Percentiles rank a stretch among this genome's conserved stretches.
phyloP scores from a whole-genome alignment of 2,797 vertebrate genomes.

The Acrossocheilus fasciatus region DNA sequence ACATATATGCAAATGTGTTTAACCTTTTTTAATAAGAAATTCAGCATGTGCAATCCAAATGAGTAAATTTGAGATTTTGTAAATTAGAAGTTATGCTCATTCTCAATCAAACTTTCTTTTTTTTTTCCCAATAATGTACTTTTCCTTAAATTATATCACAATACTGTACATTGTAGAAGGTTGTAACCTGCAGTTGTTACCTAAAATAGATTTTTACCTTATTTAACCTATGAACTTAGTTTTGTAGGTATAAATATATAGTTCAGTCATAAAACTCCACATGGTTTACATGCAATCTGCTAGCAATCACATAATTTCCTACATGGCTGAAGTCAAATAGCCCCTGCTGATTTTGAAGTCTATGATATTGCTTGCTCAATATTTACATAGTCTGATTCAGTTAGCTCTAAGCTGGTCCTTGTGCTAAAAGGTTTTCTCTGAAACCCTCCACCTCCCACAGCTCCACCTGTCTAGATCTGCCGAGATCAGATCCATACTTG shows the following conservation, averaged over 20 bases:
- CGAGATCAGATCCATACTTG: neutral
- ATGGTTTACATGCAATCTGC: conserved; percentile 3
- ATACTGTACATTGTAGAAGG: neutral
- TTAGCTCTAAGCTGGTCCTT: neutral
- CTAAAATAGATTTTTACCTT: neutral
- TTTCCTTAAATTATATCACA: neutral
- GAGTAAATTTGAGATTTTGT: neutral
- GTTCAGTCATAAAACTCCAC: neutral
- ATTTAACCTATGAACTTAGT: neutral
- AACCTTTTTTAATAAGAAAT: neutral
- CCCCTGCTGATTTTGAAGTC: conserved; percentile 9
- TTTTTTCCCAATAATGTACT: neutral
- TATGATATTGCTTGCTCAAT: neutral
- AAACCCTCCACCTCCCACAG: conserved; percentile 1
- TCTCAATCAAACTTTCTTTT: neutral
- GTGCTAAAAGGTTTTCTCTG: neutral
- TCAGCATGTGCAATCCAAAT: neutral
- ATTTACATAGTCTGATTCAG: neutral
- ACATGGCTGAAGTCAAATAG: neutral
- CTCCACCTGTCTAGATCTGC: neutral
- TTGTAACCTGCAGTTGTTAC: neutral
- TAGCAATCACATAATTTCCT: neutral
- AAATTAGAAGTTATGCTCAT: neutral
- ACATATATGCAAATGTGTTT: neutral
- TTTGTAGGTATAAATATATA: neutral